Evolutionary conservation across 2,888 invertebrate species (phyloP).

Genomic region (Choristoneura rosaceana): DNA sequence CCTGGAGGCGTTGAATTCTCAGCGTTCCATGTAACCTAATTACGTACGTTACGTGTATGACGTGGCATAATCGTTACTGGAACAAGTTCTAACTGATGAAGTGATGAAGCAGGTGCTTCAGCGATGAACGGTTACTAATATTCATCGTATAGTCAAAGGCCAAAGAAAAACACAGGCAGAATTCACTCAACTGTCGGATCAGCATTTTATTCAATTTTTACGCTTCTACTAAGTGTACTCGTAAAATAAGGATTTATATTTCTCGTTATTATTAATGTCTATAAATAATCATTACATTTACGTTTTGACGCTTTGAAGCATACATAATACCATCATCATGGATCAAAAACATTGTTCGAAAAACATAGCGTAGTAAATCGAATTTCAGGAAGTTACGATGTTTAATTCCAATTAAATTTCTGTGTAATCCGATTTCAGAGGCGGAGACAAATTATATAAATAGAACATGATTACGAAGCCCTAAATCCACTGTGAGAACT

Average conservation of each 20-base stretch:
- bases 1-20: conserved; percentile 11
- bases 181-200: background rate
- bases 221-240: too few relatives aligned
- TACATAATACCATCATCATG: background rate
- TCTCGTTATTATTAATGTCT: too few relatives aligned
- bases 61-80: conserved; percentile 4
- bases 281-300: background rate
- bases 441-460: conserved; percentile 23
- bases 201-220: too few relatives aligned
- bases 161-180: background rate
- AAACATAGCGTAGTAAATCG: background rate
- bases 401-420: conserved; percentile 27
- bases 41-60: background rate
- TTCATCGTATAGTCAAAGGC: background rate
- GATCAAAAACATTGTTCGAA: conserved; percentile 9
- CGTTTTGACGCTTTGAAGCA: background rate
- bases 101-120: background rate
- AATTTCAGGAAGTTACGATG: conserved; percentile 1
- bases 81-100: conserved; percentile 5
- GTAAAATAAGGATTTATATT: too few relatives aligned
- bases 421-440: conserved; percentile 16
- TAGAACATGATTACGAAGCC: conserved; percentile 17
- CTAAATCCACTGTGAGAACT: background rate
- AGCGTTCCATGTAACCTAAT: conserved; percentile 15
- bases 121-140: background rate